Evolutionary conservation across 2,888 invertebrate genomes (phyloP).

Genomic region (Vandiemenella viatica): DNA sequence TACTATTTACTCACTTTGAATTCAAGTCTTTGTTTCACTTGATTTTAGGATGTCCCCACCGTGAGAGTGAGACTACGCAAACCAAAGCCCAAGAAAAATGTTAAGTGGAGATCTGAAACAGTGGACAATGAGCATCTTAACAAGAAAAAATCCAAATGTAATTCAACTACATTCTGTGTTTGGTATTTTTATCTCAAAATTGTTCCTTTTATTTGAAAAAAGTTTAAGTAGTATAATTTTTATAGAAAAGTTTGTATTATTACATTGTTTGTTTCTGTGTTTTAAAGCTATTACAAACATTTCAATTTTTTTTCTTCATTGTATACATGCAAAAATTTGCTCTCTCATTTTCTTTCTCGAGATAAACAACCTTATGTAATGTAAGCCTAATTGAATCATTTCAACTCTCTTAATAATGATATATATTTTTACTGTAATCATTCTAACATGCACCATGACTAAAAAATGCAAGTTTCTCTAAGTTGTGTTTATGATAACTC

Average conservation of each 20-base stretch:
- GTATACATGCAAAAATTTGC: neutral
- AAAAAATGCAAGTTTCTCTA: too few species aligned
- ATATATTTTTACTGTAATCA: too few species aligned
- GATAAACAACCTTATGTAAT: too few species aligned
- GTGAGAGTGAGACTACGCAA: constrained; percentile 49
- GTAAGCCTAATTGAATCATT: too few species aligned
- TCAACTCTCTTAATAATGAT: too few species aligned
- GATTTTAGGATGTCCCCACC: constrained; percentile 35
- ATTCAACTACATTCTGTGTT: constrained; percentile 18
- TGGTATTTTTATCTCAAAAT: neutral
- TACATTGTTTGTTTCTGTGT: neutral
- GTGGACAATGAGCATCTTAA: constrained; percentile 92
- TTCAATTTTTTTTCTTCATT: neutral
- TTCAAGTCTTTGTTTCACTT: too few species aligned
- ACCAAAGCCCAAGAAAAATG: constrained; percentile 57
- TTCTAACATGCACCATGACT: too few species aligned
- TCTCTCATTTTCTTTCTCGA: neutral
- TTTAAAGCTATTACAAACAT: neutral
- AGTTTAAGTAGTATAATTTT: neutral
- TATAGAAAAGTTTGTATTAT: neutral
- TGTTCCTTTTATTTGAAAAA: neutral
- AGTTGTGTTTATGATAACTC: too few species aligned
- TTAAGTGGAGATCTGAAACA: constrained; percentile 78
- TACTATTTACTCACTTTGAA: too few species aligned
- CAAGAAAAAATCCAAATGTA: constrained; percentile 94